These are phyloP conservation scores for Drosophila busckii DNA, from an alignment of 1,140 invertebrate genomes.

Conservation along the genomic window DNA sequence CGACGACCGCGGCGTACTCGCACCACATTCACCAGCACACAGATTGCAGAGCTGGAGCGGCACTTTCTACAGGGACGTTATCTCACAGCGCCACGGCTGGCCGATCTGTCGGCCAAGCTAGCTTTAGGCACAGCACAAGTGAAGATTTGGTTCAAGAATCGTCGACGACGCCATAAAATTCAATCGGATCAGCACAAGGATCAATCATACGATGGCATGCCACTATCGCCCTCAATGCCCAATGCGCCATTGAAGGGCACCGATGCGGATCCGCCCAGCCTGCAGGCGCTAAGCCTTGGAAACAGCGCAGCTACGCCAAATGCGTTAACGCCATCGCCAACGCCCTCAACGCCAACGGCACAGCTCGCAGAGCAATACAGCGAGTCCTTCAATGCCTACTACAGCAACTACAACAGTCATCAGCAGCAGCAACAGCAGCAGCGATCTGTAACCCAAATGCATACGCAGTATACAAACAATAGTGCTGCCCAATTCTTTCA, in stretches of 20 bases:
- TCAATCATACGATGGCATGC: slow-evolving; percentile 63
- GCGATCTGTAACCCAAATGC: slow-evolving; percentile 28
- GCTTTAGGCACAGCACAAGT: slow-evolving; percentile 90
- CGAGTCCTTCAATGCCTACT: slow-evolving; percentile 54
- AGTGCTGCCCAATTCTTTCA: slow-evolving; percentile 43
- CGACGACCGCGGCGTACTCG: slow-evolving; percentile 79
- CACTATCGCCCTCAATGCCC: slow-evolving; percentile 45
- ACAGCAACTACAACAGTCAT: slow-evolving; percentile 58
- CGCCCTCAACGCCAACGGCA: slow-evolving; percentile 51
- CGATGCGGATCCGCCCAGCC: slow-evolving; percentile 53
- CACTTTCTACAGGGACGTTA: slow-evolving; percentile 84
- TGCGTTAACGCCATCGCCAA: slow-evolving; percentile 60
- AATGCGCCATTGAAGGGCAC: slow-evolving; percentile 21
- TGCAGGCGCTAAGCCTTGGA: slow-evolving; percentile 48
- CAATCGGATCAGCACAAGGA: slow-evolving; percentile 68
- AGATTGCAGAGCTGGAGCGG: slow-evolving; percentile 84
- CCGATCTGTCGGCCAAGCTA: slow-evolving; percentile 87
- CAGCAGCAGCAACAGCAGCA: slow-evolving; percentile 26
- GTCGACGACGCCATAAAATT: slow-evolving; percentile 67
- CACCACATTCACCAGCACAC: slow-evolving; percentile 90
- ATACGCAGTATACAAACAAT: slow-evolving; percentile 34
- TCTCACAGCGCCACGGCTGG: slow-evolving; percentile 87
- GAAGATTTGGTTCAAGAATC: slow-evolving; percentile 89
- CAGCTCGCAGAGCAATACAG: slow-evolving; percentile 57
- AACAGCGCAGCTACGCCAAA: slow-evolving; percentile 42